Evolutionary conservation across 2,113 vertebrate genomes (phyloP).

Genomic region (Catagonus wagneri): DNA sequence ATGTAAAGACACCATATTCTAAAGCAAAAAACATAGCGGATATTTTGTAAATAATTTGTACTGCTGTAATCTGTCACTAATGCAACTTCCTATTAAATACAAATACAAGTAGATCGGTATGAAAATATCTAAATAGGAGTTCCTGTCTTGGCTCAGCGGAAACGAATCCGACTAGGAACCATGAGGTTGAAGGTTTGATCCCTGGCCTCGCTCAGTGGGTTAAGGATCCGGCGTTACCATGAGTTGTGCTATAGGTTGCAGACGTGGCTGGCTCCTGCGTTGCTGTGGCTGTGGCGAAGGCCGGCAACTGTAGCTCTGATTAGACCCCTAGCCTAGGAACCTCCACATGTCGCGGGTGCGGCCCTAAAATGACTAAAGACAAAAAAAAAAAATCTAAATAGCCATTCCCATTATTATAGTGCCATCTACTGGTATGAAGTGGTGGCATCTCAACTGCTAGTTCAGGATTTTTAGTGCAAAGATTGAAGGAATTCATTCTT

Average conservation of each 20-base stretch:
- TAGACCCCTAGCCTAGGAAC: too few relatives aligned
- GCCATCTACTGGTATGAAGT: constrained; percentile 80
- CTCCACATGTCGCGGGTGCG: too few relatives aligned
- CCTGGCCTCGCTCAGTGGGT: too few relatives aligned
- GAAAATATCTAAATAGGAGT: not conserved
- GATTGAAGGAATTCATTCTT: constrained; percentile 10
- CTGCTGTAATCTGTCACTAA: not conserved
- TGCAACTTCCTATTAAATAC: not conserved
- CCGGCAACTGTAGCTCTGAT: too few relatives aligned
- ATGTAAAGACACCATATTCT: not conserved
- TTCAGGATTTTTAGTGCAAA: constrained; percentile 29
- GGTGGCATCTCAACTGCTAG: not conserved
- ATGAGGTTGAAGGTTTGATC: too few relatives aligned
- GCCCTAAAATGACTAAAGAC: too few relatives aligned
- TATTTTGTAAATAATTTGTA: constrained; percentile 2
- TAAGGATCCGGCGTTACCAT: too few relatives aligned
- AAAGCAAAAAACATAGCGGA: not conserved
- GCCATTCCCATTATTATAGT: constrained; percentile 60
- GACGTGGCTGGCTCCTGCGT: too few relatives aligned
- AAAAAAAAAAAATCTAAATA: not conserved
- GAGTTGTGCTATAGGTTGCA: too few relatives aligned
- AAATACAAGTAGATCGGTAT: not conserved
- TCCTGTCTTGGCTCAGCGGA: too few relatives aligned
- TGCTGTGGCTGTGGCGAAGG: too few relatives aligned
- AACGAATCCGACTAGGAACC: too few relatives aligned